Base-by-base conservation (phyloP, 2,888 invertebrate genomes). In the Salticus scenicus region DNA sequence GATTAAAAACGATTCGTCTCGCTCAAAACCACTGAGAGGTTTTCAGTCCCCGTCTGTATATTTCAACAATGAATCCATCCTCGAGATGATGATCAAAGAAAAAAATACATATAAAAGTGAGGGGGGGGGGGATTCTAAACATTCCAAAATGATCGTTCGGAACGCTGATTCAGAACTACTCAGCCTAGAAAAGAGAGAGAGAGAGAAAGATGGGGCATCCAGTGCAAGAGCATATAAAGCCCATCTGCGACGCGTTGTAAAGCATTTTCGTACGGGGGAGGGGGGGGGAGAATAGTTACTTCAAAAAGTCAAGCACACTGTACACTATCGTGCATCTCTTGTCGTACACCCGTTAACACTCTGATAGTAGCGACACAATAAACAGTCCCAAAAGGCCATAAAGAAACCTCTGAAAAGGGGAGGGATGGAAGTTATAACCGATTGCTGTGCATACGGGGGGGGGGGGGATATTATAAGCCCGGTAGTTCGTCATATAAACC, bases 171-270 rank as follows among this genome's bases (percentile, higher is more conserved):
- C 72, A 79, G 33, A 79, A 73, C 30, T 75, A 63, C 63, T 47
- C 64, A 41, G 66, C 70, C 47, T 24, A 28, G 66, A 70, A 27
- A 63, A 31, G 41, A 67, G 66, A 47, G 51, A 71, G 70, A 75
- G 41, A 28, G 30, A n/a, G 33, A 24, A 12, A 75, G 20, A 8
- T 14, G 41, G 69, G 47, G 67, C 69, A n/a, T n/a, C n/a, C n/a
- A n/a, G n/a, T n/a, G n/a, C n/a, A 57, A 71, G 70, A 83, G 83
- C 71, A 71, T 83, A 83, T 83, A 83, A 83, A 83, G 83, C 76
- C 76, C 83, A 83, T 83, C 83, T 83, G 83, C 72, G 83, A 47
- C 27, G 76, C 72, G 83, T 77, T 77, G 77, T 77, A 77, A 83
- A 82, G 31, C 69, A n/a, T 27, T 64, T 69, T 67, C 69, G 57